A percentile compares a stretch with the other conserved stretches of the same genome.
phyloP scores from a whole-genome alignment of 2,797 vertebrate species.

The Amazona ochrocephala region DNA sequence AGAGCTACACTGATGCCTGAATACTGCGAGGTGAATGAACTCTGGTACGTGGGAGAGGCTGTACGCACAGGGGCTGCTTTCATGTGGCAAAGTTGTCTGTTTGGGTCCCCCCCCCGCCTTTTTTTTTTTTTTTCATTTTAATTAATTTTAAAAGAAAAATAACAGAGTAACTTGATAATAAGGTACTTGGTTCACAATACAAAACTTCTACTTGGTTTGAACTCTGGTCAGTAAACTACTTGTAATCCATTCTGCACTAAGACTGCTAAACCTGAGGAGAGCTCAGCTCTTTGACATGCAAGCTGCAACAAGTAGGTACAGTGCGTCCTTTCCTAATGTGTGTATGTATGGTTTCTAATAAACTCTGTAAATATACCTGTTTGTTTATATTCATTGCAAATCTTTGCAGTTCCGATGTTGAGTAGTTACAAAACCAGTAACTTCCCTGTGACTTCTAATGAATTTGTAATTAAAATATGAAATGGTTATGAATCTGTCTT shows the following conservation, averaged over 20 bases:
- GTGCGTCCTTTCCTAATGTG: constrained; percentile 66
- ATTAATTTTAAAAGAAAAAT: constrained; percentile 55
- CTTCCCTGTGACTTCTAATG: constrained; percentile 10
- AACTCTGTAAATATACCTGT: constrained; percentile 77
- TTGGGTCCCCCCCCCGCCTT: background rate
- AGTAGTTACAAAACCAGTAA: background rate
- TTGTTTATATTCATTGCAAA: constrained; percentile 42
- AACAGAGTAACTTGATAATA: constrained; percentile 38
- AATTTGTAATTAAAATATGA: constrained; percentile 52
- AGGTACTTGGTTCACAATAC: constrained; percentile 64
- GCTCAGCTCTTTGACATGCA: constrained; percentile 25
- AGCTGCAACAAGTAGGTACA: constrained; percentile 76
- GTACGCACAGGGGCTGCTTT: constrained; percentile 39
- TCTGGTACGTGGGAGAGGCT: constrained; percentile 59
- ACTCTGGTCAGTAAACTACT: constrained; percentile 67
- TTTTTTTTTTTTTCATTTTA: background rate
- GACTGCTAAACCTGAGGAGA: constrained; percentile 59
- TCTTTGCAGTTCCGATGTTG: background rate
- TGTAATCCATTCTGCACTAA: constrained; percentile 68
- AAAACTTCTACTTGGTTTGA: constrained; percentile 40
- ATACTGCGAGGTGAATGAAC: constrained; percentile 60
- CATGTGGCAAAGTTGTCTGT: constrained; percentile 13
- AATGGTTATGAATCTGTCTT: background rate
- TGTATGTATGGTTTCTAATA: constrained; percentile 81
- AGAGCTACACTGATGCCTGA: constrained; percentile 53